Evolutionary conservation across 92 coral and sea anemone genomes (phyloP).

Genomic region (Umimayanthus chanpuru): DNA sequence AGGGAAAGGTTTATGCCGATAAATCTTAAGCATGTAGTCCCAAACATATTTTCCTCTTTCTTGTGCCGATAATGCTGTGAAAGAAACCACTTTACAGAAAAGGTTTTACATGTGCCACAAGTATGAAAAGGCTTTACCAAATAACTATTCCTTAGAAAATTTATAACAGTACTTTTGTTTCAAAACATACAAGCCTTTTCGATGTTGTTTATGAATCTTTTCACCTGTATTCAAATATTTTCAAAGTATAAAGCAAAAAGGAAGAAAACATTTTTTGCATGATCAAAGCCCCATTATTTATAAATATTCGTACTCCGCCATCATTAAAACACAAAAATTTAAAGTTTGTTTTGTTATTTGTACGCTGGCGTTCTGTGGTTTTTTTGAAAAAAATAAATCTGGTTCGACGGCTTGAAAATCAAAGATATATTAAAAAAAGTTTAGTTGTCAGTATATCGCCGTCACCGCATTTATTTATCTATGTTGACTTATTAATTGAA

Average conservation of each 20-base stretch:
- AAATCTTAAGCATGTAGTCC: too few relatives aligned
- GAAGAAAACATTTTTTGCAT: not conserved
- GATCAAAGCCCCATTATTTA: not conserved
- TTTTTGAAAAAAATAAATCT: not conserved
- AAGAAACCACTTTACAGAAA: too few relatives aligned
- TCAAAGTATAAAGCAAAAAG: too few relatives aligned
- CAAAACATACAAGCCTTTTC: not conserved
- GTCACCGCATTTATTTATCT: not conserved
- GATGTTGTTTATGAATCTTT: not conserved
- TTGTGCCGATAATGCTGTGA: not conserved
- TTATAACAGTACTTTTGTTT: not conserved
- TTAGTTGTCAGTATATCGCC: not conserved
- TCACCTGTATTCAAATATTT: not conserved
- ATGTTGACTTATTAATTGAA: not conserved
- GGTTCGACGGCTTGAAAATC: not conserved
- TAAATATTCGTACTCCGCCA: not conserved
- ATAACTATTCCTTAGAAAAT: too few relatives aligned
- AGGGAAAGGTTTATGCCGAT: too few relatives aligned
- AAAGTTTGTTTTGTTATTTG: not conserved
- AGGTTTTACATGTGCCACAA: too few relatives aligned
- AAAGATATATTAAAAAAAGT: not conserved
- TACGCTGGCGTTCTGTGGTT: not conserved
- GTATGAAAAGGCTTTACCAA: not conserved
- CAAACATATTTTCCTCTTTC: too few relatives aligned
- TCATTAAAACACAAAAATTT: not conserved